These are phyloP conservation scores for Macropus fuliginosus DNA, from an alignment of 2,797 vertebrate species.

Conservation along the genomic window DNA sequence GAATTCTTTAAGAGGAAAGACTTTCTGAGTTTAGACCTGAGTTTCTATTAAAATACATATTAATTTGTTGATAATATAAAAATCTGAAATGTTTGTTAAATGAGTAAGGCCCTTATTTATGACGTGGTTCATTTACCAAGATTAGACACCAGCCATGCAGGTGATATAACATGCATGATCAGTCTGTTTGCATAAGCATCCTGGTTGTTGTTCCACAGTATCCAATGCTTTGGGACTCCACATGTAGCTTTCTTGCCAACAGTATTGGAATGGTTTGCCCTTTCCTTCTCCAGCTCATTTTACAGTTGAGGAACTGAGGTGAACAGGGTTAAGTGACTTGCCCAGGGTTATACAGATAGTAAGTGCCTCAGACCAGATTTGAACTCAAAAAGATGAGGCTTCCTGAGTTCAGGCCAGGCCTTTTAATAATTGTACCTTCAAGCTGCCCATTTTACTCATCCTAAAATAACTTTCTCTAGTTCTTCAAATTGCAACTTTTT, in stretches of 20 bases:
- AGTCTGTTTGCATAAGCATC: slow-evolving; percentile 72
- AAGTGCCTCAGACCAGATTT: neutral
- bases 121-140: slow-evolving; percentile 77
- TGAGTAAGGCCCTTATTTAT: slow-evolving; percentile 77
- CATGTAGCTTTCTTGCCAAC: neutral
- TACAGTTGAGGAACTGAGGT: neutral
- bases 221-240: neutral
- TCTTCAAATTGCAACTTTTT: slow-evolving; percentile 57
- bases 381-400: neutral
- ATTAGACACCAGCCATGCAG: slow-evolving; percentile 68
- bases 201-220: neutral
- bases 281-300: neutral
- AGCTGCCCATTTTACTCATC: neutral
- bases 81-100: slow-evolving; percentile 75
- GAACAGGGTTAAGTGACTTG: neutral
- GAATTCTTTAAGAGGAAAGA: slow-evolving; percentile 76
- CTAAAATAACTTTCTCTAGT: slow-evolving; percentile 67
- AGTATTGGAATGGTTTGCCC: neutral
- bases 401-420: neutral
- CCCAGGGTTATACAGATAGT: neutral
- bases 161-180: slow-evolving; percentile 64
- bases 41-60: slow-evolving; percentile 74
- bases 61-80: slow-evolving; percentile 71
- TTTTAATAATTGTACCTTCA: neutral
- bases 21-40: slow-evolving; percentile 70